Percentiles rank a stretch among this genome's conserved stretches.
Evolutionary conservation across 2,113 vertebrate genomes (phyloP).

Genomic region (Chitala chitala): DNA sequence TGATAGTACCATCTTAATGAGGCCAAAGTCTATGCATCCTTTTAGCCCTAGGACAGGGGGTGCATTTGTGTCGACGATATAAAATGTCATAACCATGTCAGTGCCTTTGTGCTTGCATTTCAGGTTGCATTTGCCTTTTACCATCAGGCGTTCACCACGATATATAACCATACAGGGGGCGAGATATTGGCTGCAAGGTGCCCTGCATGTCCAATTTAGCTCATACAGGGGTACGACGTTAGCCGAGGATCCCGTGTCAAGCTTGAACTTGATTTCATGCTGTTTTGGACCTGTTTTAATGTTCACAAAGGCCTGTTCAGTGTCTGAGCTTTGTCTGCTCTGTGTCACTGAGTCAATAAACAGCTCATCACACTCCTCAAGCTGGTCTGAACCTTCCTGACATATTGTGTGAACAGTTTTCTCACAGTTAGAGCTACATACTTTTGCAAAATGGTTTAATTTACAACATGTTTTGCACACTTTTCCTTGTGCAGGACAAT

Average conservation of each 20-base stretch:
- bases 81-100: neutral
- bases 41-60: constrained; percentile 26
- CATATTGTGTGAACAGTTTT: constrained; percentile 20
- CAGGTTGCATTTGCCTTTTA: no score
- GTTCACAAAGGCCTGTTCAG: constrained; percentile 19
- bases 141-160: no score
- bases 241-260: constrained; percentile 21
- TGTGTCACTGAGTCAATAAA: constrained; percentile 27
- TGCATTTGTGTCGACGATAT: no score
- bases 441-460: constrained; percentile 35
- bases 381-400: neutral
- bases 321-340: neutral
- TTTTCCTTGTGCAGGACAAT: constrained; percentile 35
- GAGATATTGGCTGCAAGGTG: neutral
- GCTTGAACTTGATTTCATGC: constrained; percentile 10
- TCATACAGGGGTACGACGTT: constrained; percentile 16
- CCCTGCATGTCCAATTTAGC: neutral
- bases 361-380: constrained; percentile 1
- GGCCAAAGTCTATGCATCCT: constrained; percentile 20
- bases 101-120: constrained; percentile 21
- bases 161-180: constrained; percentile 6
- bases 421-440: constrained; percentile 10
- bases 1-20: constrained; percentile 21
- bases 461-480: constrained; percentile 28
- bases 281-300: constrained; percentile 6